Base-by-base conservation (phyloP, 2,888 invertebrate species). In the Polydrusus cervinus region DNA sequence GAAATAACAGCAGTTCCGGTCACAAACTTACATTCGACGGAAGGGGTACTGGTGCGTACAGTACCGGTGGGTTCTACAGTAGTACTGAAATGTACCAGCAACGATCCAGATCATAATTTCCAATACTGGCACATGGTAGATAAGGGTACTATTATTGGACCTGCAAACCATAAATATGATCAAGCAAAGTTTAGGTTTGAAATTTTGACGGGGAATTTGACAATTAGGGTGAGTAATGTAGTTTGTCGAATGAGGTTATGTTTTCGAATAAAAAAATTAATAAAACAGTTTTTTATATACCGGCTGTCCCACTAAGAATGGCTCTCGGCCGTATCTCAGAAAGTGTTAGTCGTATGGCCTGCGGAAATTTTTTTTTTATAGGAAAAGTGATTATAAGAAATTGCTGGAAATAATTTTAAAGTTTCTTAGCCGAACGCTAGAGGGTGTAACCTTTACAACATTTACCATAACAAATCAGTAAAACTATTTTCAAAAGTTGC, bases 171-270 rank as follows among this genome's bases (percentile, higher is more conserved):
- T 87, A 80, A 86, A 10, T 89, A 89, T 82, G 90, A 92, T 85
- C 88, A 87, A 78, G 87, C 88, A 60, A 93, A 93, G 85, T 93
- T 91, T 83, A 91, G 91, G 83, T 93, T 92, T 86, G 91, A 92
- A 87, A 91, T 93, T 11, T 86, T 92, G 57, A 91, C 92, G 61
- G 93, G 93, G 79, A 91, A 89, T 81, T 89, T 93, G 45, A 89
- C 88, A 70, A 92, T 93, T 79, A 89, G 90, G 89, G 93, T 93
- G 86, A 89, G 89, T 88, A 60, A 3, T 43, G 43, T n/a, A 43
- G 40, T 1, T 6, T 11, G 11, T 11, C 8, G 11, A 11, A 40
- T 3, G 1, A 40, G 10, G 11, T 40, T n/a, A n/a, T n/a, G n/a
- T n/a, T n/a, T n/a, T n/a, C n/a, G n/a, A n/a, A n/a, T n/a, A n/a